These are phyloP conservation scores for Peromyscus eremicus DNA, from an alignment of 2,797 vertebrate species.

Conservation along the genomic window DNA sequence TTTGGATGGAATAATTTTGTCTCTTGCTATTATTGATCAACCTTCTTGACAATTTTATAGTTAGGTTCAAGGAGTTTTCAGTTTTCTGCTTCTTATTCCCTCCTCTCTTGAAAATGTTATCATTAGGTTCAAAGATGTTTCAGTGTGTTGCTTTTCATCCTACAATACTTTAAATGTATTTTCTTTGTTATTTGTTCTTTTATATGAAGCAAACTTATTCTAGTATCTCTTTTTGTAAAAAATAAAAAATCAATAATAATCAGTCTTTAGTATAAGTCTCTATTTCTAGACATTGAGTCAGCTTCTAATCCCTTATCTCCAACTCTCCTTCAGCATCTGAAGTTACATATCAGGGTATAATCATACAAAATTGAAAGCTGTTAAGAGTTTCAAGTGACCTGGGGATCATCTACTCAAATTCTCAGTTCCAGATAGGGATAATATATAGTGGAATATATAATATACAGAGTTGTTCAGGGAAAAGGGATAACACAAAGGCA, in stretches of 20 bases:
- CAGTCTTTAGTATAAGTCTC: constrained; percentile 28
- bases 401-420: constrained; percentile 23
- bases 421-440: constrained; percentile 17
- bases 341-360: constrained; percentile 33
- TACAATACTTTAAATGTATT: not conserved
- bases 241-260: constrained; percentile 55
- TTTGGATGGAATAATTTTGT: constrained; percentile 37
- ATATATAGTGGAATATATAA: constrained; percentile 3
- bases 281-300: constrained; percentile 25
- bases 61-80: not conserved
- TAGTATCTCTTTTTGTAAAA: not conserved
- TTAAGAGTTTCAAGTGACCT: constrained; percentile 1
- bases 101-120: not conserved
- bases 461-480: not conserved
- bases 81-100: not conserved
- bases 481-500: not conserved
- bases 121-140: constrained; percentile 27
- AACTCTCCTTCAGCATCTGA: constrained; percentile 19
- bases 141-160: not conserved
- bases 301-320: constrained; percentile 54
- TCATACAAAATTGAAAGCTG: not conserved
- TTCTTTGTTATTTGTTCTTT: constrained; percentile 50
- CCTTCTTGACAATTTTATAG: not conserved
- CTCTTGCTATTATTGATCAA: constrained; percentile 42
- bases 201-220: not conserved